phyloP scores from a whole-genome alignment of 2,113 vertebrate species.

The Ochotona princeps region DNA sequence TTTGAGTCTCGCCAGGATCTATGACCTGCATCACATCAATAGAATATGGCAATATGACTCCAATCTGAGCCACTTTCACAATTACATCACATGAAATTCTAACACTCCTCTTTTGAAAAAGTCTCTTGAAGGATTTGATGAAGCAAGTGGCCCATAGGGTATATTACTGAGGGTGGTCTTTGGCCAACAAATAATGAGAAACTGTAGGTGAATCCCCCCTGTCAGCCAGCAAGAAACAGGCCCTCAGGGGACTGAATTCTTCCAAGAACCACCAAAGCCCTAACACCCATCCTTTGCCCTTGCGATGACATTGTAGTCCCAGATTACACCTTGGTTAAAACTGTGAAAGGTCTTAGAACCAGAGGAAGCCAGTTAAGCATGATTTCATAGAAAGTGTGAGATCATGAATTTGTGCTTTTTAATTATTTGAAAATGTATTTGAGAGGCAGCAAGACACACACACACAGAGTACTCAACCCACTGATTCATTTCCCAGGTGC shows the following conservation, averaged over 20 bases:
- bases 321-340: background rate
- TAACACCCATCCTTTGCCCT: background rate
- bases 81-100: background rate
- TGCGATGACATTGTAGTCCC: background rate
- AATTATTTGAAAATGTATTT: too few species aligned
- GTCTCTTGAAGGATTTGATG: background rate
- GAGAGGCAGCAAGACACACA: too few species aligned
- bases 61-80: background rate
- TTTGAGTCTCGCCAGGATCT: background rate
- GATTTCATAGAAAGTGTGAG: background rate
- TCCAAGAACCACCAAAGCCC: background rate
- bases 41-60: background rate
- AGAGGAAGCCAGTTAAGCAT: background rate
- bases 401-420: background rate
- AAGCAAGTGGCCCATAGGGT: background rate
- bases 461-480: background rate
- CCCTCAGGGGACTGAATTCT: background rate
- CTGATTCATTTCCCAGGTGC: too few species aligned
- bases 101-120: background rate
- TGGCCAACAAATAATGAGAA: background rate
- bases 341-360: background rate
- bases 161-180: background rate
- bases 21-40: background rate
- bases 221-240: background rate
- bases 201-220: background rate